A percentile compares a stretch with the other conserved stretches of the same genome.
These are phyloP conservation scores for Choristoneura rosaceana DNA, from an alignment of 2,888 invertebrate species.

Conservation along the genomic window DNA sequence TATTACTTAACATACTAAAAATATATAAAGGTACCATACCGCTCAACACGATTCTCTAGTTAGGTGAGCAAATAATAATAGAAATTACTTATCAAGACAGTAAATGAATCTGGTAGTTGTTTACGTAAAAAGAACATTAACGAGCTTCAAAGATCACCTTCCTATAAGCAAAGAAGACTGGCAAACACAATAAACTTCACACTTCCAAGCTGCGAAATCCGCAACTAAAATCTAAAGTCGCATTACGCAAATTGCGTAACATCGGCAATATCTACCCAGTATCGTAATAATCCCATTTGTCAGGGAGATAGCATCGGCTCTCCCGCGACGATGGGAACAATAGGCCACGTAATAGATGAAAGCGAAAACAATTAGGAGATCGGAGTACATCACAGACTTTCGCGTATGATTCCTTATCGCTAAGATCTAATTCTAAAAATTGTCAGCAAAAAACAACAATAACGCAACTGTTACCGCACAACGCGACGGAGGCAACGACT, in stretches of 20 bases:
- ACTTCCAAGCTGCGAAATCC: slow-evolving; percentile 45
- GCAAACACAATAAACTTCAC: slow-evolving; percentile 20
- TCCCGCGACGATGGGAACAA: slow-evolving; percentile 64
- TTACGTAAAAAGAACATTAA: neutral
- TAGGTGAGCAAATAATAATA: neutral
- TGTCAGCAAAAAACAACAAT: slow-evolving; percentile 31
- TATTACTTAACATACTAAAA: neutral
- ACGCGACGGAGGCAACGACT: neutral
- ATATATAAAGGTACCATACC: neutral
- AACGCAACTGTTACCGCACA: slow-evolving; percentile 21
- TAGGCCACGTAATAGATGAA: slow-evolving; percentile 70
- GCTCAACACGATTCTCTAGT: neutral
- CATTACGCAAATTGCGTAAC: slow-evolving; percentile 70
- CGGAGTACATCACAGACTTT: slow-evolving; percentile 66
- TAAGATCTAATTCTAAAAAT: slow-evolving; percentile 46
- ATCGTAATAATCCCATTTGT: slow-evolving; percentile 74
- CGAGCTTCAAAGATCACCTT: neutral
- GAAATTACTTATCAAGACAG: neutral
- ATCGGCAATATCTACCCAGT: slow-evolving; percentile 58
- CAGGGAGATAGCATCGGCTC: slow-evolving; percentile 70
- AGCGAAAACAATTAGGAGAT: slow-evolving; percentile 80
- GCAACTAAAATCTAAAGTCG: slow-evolving; percentile 56
- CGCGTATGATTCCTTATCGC: slow-evolving; percentile 56
- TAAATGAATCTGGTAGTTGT: neutral
- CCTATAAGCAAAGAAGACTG: neutral